These are phyloP conservation scores for Orycteropus afer DNA, from an alignment of 2,113 vertebrate genomes.

Conservation along the genomic window DNA sequence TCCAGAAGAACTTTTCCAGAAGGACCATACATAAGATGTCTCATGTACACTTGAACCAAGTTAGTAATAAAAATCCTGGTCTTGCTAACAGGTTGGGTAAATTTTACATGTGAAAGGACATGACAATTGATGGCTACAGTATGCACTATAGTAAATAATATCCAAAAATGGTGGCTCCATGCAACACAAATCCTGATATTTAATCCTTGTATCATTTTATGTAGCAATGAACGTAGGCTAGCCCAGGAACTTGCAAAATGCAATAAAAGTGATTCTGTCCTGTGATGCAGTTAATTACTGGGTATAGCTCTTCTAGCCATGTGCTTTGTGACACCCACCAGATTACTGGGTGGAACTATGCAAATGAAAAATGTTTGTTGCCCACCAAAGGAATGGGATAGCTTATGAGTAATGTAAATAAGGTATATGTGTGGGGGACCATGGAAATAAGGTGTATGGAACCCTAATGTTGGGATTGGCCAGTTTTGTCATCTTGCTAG, in stretches of 20 bases:
- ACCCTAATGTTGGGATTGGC: no score
- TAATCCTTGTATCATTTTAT: neutral
- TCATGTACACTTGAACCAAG: neutral
- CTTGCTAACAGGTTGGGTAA: neutral
- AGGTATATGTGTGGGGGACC: no score
- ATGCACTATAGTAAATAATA: neutral
- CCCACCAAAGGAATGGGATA: no score
- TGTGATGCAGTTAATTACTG: no score
- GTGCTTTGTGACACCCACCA: no score
- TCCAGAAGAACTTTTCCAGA: neutral
- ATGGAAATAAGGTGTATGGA: no score
- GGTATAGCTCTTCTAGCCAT: no score
- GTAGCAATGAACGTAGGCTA: neutral
- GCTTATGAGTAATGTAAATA: no score
- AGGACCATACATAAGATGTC: neutral
- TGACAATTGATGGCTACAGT: neutral
- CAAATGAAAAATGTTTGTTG: no score
- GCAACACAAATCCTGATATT: neutral
- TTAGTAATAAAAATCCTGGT: neutral
- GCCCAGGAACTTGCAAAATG: neutral
- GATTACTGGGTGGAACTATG: no score
- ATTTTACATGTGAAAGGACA: neutral
- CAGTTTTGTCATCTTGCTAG: no score
- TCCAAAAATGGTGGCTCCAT: neutral
- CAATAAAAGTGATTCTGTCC: neutral